phyloP scores from a whole-genome alignment of 2,888 invertebrate genomes.

The Bibio marci region DNA sequence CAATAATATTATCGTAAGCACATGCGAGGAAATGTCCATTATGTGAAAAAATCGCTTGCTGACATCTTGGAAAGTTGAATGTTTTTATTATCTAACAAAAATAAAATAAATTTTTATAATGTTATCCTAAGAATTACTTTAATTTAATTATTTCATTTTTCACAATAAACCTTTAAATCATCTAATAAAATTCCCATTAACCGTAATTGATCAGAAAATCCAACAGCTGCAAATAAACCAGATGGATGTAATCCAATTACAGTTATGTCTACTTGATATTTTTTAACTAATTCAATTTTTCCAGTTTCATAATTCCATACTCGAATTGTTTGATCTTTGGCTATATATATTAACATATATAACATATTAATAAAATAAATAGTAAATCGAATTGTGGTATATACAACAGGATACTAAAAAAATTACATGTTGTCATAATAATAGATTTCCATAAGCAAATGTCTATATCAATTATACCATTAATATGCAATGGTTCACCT shows the following conservation, averaged over 20 bases:
- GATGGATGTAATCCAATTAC: constrained; percentile 56
- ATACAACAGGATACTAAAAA: not conserved
- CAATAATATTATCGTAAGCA: constrained; percentile 70
- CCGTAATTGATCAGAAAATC: constrained; percentile 79
- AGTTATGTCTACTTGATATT: constrained; percentile 61
- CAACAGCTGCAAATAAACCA: constrained; percentile 72
- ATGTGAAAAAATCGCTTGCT: constrained; percentile 61
- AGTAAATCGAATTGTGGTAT: constrained; percentile 8
- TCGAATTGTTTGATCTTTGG: constrained; percentile 65
- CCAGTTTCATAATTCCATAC: constrained; percentile 86
- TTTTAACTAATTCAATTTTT: constrained; percentile 57
- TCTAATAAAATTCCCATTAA: constrained; percentile 79
- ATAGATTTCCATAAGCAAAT: constrained; percentile 82
- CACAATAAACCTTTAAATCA: constrained; percentile 41
- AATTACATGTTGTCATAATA: constrained; percentile 51
- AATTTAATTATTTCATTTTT: not conserved
- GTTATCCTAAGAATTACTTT: not conserved
- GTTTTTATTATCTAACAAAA: constrained; percentile 23
- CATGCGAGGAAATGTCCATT: constrained; percentile 85
- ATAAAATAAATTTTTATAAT: not conserved
- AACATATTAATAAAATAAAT: too few species aligned
- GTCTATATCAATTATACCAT: constrained; percentile 60
- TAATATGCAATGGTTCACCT: constrained; percentile 64
- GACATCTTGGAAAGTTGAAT: constrained; percentile 46
- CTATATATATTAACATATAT: constrained; percentile 27